phyloP scores from a whole-genome alignment of 2,113 vertebrate species.

The Tachysurus fulvidraco region DNA sequence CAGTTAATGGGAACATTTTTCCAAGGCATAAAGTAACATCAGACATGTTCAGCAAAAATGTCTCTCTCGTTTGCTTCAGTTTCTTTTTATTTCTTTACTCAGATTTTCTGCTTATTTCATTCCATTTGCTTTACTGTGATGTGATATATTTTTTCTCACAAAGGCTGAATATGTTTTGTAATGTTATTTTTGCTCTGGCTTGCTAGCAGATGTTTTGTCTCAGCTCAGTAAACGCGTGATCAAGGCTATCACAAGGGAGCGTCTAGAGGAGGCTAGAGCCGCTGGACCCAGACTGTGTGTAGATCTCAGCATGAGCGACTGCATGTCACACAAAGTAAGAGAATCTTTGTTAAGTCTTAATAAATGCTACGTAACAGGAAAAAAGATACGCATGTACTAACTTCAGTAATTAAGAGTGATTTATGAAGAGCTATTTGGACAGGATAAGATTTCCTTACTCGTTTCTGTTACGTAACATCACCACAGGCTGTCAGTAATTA shows the following conservation, averaged over 20 bases:
- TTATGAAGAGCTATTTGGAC: not conserved
- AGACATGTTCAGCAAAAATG: not conserved
- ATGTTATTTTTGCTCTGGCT: constrained; percentile 8
- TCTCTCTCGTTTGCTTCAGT: not conserved
- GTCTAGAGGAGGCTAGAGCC: constrained; percentile 75
- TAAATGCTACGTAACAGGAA: not conserved
- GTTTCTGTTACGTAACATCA: not conserved
- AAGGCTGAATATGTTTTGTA: not conserved
- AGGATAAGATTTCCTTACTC: not conserved
- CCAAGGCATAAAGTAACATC: not conserved
- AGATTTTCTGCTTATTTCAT: not conserved
- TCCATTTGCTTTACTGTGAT: not conserved
- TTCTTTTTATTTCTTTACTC: not conserved
- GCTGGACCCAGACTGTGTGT: constrained; percentile 80
- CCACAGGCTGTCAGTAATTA: not conserved
- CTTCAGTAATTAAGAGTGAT: not conserved
- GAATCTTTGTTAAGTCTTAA: not conserved
- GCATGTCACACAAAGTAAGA: constrained; percentile 86
- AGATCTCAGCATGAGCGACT: constrained; percentile 82
- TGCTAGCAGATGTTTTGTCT: constrained; percentile 40
- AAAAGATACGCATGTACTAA: not conserved
- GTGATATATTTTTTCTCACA: not conserved
- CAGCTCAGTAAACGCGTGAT: constrained; percentile 75
- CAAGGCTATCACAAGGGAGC: constrained; percentile 77
- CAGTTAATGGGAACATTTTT: not conserved